phyloP scores from a whole-genome alignment of 2,888 invertebrate genomes.

The Parnassius mnemosyne region DNA sequence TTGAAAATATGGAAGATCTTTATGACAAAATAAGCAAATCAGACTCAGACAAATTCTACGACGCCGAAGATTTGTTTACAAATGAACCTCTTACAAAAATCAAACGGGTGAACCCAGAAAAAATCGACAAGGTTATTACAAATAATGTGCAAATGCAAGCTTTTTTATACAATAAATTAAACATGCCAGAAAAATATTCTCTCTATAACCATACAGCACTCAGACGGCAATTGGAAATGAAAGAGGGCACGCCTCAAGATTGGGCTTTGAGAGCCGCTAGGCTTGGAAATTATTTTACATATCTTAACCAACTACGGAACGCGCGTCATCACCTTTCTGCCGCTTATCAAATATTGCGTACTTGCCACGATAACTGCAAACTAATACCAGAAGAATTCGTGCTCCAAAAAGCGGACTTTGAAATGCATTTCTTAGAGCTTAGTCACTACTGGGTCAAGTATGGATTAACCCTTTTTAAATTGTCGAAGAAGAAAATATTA shows the following conservation, averaged over 20 bases:
- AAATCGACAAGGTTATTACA: slow-evolving; percentile 80
- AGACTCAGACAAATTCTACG: slow-evolving; percentile 55
- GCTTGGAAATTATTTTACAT: slow-evolving; percentile 76
- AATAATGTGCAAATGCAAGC: slow-evolving; percentile 83
- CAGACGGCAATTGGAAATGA: slow-evolving; percentile 77
- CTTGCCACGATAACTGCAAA: slow-evolving; percentile 76
- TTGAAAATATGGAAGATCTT: slow-evolving; percentile 72
- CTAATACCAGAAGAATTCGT: slow-evolving; percentile 69
- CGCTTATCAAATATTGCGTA: slow-evolving; percentile 78
- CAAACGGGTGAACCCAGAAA: slow-evolving; percentile 63
- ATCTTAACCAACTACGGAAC: slow-evolving; percentile 61
- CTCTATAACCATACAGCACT: slow-evolving; percentile 79
- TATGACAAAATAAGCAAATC: slow-evolving; percentile 63
- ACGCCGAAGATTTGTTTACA: slow-evolving; percentile 79
- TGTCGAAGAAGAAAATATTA: slow-evolving; percentile 74
- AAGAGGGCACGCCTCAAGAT: slow-evolving; percentile 78
- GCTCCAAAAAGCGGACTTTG: slow-evolving; percentile 62
- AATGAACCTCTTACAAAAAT: slow-evolving; percentile 50
- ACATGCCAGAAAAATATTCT: slow-evolving; percentile 74
- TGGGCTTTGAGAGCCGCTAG: slow-evolving; percentile 80
- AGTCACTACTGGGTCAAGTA: slow-evolving; percentile 83
- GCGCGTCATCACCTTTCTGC: slow-evolving; percentile 85
- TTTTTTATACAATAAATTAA: slow-evolving; percentile 80
- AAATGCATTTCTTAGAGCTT: slow-evolving; percentile 71
- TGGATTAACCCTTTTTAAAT: slow-evolving; percentile 78